Evolutionary conservation across 2,888 invertebrate species (phyloP).

Genomic region (Pristionchus mayeri): DNA sequence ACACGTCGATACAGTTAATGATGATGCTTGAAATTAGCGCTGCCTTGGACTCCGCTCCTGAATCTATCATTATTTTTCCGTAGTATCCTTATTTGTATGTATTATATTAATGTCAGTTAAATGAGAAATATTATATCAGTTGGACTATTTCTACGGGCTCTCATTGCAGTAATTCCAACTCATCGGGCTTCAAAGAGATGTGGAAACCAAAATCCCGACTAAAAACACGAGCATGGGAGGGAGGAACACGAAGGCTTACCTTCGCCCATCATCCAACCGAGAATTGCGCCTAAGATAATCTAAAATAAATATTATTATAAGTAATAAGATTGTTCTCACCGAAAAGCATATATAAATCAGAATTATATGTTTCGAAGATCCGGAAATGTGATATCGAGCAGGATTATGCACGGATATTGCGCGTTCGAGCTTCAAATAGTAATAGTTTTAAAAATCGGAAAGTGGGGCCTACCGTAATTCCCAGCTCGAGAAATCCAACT

Average conservation of each 20-base stretch:
- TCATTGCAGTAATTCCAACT: too few species aligned
- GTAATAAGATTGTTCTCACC: background rate
- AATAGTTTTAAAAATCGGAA: background rate
- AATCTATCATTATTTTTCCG: too few species aligned
- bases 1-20: background rate
- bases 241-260: background rate
- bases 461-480: background rate
- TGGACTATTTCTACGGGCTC: too few species aligned
- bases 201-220: too few species aligned
- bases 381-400: background rate
- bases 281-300: background rate
- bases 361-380: background rate
- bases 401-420: background rate
- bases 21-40: background rate
- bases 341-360: background rate
- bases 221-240: too few species aligned
- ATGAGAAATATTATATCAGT: too few species aligned
- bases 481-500: background rate
- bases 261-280: conserved; percentile 16
- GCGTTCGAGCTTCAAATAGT: background rate
- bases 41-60: background rate
- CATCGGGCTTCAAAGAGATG: too few species aligned
- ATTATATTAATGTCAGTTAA: too few species aligned
- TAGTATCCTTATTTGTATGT: too few species aligned
- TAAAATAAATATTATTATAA: background rate